Conservation (phyloP, 2,113 vertebrate species). For the Syrmaticus mikado region DNA sequence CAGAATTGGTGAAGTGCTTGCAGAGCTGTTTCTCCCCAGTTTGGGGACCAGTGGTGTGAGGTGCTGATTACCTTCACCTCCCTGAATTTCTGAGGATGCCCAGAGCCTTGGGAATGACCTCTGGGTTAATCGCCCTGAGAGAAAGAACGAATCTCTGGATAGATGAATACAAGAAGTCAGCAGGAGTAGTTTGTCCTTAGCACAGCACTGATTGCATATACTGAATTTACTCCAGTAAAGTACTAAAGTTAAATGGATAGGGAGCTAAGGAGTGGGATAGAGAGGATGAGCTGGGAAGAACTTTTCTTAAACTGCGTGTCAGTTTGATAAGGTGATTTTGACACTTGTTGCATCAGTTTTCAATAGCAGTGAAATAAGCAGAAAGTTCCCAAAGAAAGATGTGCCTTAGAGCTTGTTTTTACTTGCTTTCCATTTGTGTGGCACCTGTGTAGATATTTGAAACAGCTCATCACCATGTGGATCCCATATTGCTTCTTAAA, state of each 20-base stretch:
- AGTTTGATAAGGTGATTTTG: neutral
- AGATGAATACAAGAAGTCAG: rapidly evolving
- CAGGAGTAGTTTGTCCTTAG: neutral
- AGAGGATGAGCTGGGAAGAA: neutral
- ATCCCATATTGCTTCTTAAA: neutral
- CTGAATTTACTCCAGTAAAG: neutral
- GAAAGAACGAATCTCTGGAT: neutral
- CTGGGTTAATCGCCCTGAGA: neutral
- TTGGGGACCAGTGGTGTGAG: neutral
- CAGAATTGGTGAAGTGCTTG: neutral
- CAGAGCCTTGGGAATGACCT: neutral
- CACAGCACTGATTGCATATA: neutral
- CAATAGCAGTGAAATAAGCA: neutral
- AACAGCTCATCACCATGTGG: neutral
- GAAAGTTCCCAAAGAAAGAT: neutral
- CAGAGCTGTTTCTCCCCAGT: neutral
- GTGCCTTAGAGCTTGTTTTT: neutral
- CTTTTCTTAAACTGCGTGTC: neutral
- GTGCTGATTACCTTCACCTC: neutral
- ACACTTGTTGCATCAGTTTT: neutral
- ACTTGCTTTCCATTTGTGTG: neutral
- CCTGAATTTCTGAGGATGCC: neutral
- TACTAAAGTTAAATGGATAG: neutral
- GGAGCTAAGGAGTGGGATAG: neutral
- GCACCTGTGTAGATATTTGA: neutral